Evolutionary conservation across 2,888 invertebrate genomes (phyloP), one percentile per base, ranked within the genome.

Genomic region (Ophion costatus): DNA sequence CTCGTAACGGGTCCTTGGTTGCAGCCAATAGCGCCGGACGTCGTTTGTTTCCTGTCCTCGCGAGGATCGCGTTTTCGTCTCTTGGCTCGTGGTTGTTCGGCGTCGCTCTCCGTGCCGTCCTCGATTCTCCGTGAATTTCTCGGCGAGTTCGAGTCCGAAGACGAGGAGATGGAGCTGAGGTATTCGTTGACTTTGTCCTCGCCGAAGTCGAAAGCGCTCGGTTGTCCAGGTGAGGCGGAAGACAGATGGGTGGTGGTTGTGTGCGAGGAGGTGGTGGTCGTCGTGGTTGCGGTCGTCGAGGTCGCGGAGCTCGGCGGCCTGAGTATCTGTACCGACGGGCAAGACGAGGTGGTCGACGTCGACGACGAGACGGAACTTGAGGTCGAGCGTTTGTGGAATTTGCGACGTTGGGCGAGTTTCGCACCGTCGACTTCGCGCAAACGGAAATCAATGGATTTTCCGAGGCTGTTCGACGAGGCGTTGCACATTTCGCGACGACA

Each of bases 361-460:
- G 94, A 94, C 0, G 94, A 94, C 11, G 92, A 93, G 0, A 93
- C 92, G 9, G 94, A 94, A 75, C 93, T 94, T 22, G 93, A 94
- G 1, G 94, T 94, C 45, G 94, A 94, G 75, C 94, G 94, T 87
- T 96, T 96, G 89, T 96, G 96, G 91, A 95, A 94, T 90, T 96
- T 95, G 5, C 97, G 94, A 42, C 97, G 94, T 91, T 96, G 96
- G 14, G 97, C 96, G 78, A 97, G 94, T 87, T 96, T 96, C 0
- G 97, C 97, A 79, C 95, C 95, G 45, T 95, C 95, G 0, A 97
- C 97, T 89, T 97, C 97, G 92, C 96, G 95, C 80, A 97, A 94
- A 66, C 96, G 94, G 92, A 97, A 97, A n/a, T 61, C 59, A 6
- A 5, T n/a, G 0, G 20, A 69, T 29, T n/a, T 69, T 4, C 61